Evolutionary conservation across 2,113 vertebrate species (phyloP).

Genomic region (Atlantisia rogersi): DNA sequence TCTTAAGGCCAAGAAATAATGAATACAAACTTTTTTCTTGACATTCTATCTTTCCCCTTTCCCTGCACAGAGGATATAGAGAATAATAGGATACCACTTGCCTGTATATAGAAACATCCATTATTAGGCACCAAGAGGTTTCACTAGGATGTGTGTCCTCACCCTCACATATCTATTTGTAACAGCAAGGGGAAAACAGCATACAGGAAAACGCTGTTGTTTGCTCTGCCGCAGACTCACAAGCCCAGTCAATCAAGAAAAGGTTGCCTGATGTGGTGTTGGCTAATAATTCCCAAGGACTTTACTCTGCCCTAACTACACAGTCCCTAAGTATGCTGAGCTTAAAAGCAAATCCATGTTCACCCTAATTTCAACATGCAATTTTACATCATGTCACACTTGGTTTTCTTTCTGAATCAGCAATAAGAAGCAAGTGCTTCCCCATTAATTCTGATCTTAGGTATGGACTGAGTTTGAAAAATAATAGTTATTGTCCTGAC

Average conservation of each 20-base stretch:
- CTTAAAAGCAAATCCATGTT: constrained; percentile 52
- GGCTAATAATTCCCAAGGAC: constrained; percentile 49
- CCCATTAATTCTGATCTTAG: background rate
- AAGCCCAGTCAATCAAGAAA: constrained; percentile 51
- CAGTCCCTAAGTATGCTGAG: background rate
- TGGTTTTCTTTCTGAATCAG: constrained; percentile 20
- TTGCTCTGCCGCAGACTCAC: constrained; percentile 2
- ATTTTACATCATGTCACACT: constrained; percentile 47
- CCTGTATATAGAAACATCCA: constrained; percentile 52
- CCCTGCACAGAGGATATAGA: constrained; percentile 6
- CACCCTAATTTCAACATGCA: background rate
- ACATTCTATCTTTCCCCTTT: background rate
- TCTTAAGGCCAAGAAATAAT: constrained; percentile 76
- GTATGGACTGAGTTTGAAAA: background rate
- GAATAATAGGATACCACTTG: constrained; percentile 46
- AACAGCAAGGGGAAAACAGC: constrained; percentile 39
- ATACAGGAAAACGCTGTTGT: constrained; percentile 10
- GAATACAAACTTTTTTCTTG: constrained; percentile 56
- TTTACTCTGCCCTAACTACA: background rate
- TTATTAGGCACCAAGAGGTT: constrained; percentile 57
- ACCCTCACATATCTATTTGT: background rate
- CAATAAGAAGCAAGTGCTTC: background rate
- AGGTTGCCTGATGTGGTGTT: background rate
- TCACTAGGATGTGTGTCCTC: background rate
- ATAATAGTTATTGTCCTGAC: background rate